Evolutionary conservation across 2,888 invertebrate species (phyloP).

Genomic region (Drosophila formosana): DNA sequence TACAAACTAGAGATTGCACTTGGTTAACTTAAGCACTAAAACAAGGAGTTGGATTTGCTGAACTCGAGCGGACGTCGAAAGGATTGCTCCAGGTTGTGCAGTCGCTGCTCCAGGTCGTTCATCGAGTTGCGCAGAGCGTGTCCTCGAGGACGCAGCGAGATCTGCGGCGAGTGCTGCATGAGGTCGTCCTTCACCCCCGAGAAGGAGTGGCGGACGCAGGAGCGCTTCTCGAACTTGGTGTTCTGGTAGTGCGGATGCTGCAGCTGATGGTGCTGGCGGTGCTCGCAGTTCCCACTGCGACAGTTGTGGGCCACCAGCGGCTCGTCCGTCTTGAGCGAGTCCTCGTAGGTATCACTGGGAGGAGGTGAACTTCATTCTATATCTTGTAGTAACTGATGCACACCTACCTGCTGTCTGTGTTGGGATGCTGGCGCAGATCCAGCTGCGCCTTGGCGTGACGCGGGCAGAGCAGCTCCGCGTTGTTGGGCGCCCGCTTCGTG

Average conservation of each 20-base stretch:
- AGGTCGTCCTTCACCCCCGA: conserved; percentile 85
- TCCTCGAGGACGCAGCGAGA: conserved; percentile 82
- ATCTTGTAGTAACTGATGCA: neutral
- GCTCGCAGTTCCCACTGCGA: conserved; percentile 71
- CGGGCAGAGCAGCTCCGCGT: conserved; percentile 76
- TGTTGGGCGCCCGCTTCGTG: conserved; percentile 53
- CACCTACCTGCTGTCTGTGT: conserved; percentile 83
- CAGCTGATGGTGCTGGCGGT: conserved; percentile 68
- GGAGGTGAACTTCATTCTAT: too few species aligned
- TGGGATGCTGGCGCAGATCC: conserved; percentile 65
- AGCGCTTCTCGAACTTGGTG: conserved; percentile 82
- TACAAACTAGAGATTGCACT: conserved; percentile 66
- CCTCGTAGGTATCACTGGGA: conserved; percentile 91
- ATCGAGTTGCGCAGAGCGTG: conserved; percentile 84
- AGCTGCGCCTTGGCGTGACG: conserved; percentile 80
- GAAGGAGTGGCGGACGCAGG: conserved; percentile 84
- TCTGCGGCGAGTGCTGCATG: conserved; percentile 83
- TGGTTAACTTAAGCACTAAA: conserved; percentile 59
- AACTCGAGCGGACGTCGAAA: conserved; percentile 83
- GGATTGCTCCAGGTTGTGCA: conserved; percentile 84
- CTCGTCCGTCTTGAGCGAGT: conserved; percentile 88
- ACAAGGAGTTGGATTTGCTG: conserved; percentile 80
- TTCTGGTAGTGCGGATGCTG: conserved; percentile 81
- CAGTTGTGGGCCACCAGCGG: conserved; percentile 75
- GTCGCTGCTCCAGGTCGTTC: conserved; percentile 84